A percentile compares a stretch with the other conserved stretches of the same genome.
Evolutionary conservation across 2,113 vertebrate genomes (phyloP).

Genomic region (Oreochromis aureus): DNA sequence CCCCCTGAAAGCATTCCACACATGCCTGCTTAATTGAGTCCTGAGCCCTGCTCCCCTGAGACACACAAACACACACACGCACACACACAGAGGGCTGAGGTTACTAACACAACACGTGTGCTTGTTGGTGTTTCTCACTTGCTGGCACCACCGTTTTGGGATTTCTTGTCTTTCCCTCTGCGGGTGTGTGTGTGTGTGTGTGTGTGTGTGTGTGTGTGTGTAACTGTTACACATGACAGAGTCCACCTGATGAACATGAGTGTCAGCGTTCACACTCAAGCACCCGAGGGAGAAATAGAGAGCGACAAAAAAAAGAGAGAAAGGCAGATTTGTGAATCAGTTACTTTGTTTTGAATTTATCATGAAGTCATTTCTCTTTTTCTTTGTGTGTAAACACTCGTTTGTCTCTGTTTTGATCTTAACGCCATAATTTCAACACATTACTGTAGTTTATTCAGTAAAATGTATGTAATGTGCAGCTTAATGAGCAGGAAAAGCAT

Average conservation of each 20-base stretch:
- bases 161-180: background rate
- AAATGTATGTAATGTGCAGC: background rate
- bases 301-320: background rate
- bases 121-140: slow-evolving; percentile 46
- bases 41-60: slow-evolving; percentile 56
- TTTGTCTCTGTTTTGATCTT: background rate
- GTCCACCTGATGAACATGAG: slow-evolving; percentile 43
- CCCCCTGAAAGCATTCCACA: slow-evolving; percentile 72
- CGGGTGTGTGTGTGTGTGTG: background rate
- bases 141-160: slow-evolving; percentile 25
- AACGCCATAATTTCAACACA: background rate
- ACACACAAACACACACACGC: background rate
- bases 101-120: slow-evolving; percentile 69
- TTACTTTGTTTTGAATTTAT: background rate
- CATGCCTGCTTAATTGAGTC: slow-evolving; percentile 73
- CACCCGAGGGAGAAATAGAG: background rate
- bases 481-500: background rate
- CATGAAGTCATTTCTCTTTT: background rate
- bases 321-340: background rate
- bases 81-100: slow-evolving; percentile 47
- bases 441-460: background rate
- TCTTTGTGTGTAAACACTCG: background rate
- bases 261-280: slow-evolving; percentile 45
- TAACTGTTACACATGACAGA: slow-evolving; percentile 1
- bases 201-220: background rate